A percentile compares a stretch with the other conserved stretches of the same genome.
phyloP scores from a whole-genome alignment of 2,113 vertebrate genomes.

The Euleptes europaea region DNA sequence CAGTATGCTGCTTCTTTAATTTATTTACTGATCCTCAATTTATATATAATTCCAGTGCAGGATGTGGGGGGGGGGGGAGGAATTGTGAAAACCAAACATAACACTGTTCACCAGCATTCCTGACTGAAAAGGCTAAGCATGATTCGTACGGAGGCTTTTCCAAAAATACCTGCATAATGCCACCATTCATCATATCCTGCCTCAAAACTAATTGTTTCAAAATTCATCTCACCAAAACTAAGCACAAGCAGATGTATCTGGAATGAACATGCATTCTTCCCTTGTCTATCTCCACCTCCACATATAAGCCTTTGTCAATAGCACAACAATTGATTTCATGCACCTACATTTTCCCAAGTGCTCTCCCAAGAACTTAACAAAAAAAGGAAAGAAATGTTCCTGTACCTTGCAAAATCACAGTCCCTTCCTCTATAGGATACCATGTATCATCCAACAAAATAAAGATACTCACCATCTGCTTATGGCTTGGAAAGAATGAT shows the following conservation, averaged over 20 bases:
- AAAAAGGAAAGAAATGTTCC: not conserved
- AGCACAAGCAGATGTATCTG: no score
- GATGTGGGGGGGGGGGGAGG: no score
- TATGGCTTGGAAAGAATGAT: conserved; percentile 92
- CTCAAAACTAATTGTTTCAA: no score
- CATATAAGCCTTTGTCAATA: not conserved
- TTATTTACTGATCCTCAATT: fast-evolving
- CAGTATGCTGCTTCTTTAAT: not conserved
- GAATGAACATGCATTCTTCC: no score
- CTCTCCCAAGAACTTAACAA: not conserved
- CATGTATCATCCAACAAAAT: conserved; percentile 10
- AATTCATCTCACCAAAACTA: no score
- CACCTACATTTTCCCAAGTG: not conserved
- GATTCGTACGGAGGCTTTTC: no score
- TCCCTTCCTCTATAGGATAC: not conserved
- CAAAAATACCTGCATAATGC: no score
- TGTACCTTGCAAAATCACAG: not conserved
- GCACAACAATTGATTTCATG: not conserved
- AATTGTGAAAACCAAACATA: not conserved
- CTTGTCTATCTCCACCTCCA: not conserved
- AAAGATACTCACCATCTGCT: conserved; percentile 92
- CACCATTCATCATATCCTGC: no score
- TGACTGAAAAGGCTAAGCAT: no score
- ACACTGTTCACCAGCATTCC: not conserved
- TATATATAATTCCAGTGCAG: not conserved